A percentile compares a stretch with the other conserved stretches of the same genome.
phyloP scores from a whole-genome alignment of 2,797 vertebrate species.

The Danio albolineatus region DNA sequence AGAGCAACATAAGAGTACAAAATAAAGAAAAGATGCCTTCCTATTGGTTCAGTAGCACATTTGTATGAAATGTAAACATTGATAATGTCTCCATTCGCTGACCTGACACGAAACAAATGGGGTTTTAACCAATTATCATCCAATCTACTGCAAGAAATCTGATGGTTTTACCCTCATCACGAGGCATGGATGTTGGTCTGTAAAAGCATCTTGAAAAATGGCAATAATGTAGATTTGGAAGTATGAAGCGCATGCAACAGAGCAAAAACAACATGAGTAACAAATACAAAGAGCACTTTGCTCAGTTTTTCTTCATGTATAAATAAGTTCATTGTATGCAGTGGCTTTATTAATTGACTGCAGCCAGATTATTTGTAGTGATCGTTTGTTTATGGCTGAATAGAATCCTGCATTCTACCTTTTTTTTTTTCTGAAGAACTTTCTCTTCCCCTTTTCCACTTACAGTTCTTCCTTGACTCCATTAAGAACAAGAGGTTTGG shows the following conservation, averaged over 20 bases:
- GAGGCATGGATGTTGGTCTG: not conserved
- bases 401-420: not conserved
- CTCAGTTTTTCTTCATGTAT: not conserved
- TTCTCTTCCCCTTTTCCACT: not conserved
- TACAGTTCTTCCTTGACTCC: slow-evolving; percentile 61
- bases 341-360: not conserved
- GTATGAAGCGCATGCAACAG: slow-evolving; percentile 13
- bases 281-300: not conserved
- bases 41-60: not conserved
- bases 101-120: not conserved
- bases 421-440: not conserved
- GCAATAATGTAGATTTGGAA: not conserved
- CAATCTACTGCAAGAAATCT: not conserved
- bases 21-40: not conserved
- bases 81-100: not conserved
- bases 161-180: not conserved
- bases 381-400: not conserved
- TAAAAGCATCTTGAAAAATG: slow-evolving; percentile 14
- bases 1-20: not conserved
- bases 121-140: not conserved
- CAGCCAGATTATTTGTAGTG: not conserved
- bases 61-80: not conserved
- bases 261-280: not conserved
- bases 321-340: not conserved
- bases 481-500: slow-evolving; percentile 46